These are phyloP conservation scores for Drosophila picticornis DNA, from an alignment of 2,888 invertebrate species.

Conservation along the genomic window DNA sequence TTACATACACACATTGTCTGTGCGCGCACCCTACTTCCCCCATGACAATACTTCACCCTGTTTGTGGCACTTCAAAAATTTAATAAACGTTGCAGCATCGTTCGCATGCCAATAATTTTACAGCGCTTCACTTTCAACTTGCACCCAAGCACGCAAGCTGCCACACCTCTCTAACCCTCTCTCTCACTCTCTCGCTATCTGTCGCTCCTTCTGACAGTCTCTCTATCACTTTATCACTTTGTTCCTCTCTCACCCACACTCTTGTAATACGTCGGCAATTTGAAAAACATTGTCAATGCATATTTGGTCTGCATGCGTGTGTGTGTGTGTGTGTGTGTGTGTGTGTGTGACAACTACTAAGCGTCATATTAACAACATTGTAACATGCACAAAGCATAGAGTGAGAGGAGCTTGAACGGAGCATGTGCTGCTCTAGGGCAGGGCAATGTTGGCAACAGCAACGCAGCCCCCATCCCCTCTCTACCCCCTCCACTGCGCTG, in stretches of 20 bases:
- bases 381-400: constrained; percentile 63
- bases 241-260: constrained; percentile 6
- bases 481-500: background rate
- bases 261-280: constrained; percentile 63
- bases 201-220: constrained; percentile 1
- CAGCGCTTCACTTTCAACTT: constrained; percentile 29
- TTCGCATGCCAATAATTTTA: constrained; percentile 78
- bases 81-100: constrained; percentile 80
- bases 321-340: constrained; percentile 19
- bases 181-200: background rate
- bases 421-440: background rate
- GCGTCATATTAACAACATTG: constrained; percentile 78
- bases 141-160: constrained; percentile 1
- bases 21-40: constrained; percentile 15
- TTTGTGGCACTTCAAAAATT: constrained; percentile 76
- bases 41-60: constrained; percentile 25
- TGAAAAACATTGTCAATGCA: constrained; percentile 76
- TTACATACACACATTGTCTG: background rate
- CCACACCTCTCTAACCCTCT: background rate
- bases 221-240: constrained; percentile 5
- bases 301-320: constrained; percentile 39
- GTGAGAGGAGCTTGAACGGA: background rate
- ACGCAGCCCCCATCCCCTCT: background rate
- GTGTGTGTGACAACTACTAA: constrained; percentile 67
- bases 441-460: constrained; percentile 20